Evolutionary conservation across 2,888 invertebrate genomes (phyloP).

Genomic region (Troilus luridus): DNA sequence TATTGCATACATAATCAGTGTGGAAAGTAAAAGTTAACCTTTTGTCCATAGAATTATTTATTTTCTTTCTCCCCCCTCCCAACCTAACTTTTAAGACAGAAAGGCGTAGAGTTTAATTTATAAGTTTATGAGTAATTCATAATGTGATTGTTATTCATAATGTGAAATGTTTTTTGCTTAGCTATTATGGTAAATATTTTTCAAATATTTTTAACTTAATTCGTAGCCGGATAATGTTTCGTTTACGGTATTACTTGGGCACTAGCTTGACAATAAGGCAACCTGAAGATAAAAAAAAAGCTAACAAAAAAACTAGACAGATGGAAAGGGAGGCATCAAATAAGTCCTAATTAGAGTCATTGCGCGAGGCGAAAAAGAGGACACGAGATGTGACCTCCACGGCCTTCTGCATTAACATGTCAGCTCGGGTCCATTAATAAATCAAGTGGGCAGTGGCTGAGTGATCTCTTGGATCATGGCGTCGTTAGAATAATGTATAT

Average conservation of each 20-base stretch:
- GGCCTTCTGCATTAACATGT: neutral
- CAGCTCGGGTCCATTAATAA: constrained; percentile 5
- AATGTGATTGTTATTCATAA: no score
- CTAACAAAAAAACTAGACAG: neutral
- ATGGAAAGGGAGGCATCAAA: constrained; percentile 14
- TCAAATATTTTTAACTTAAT: neutral
- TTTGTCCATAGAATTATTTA: no score
- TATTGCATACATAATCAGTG: no score
- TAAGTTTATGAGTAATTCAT: no score
- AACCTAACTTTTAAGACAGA: no score
- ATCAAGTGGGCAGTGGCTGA: constrained; percentile 9
- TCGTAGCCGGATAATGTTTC: neutral
- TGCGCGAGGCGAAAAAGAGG: neutral
- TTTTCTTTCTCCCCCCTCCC: no score
- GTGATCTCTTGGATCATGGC: neutral
- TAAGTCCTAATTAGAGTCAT: constrained; percentile 6
- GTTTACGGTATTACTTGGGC: neutral
- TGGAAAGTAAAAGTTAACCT: no score
- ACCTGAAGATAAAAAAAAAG: neutral
- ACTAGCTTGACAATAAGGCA: neutral
- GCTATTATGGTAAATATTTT: neutral
- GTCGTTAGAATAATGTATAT: no score
- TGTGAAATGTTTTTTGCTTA: neutral
- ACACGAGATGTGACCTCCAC: neutral
- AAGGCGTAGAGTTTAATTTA: no score